Evolutionary conservation across 1,140 invertebrate species (phyloP).

Genomic region (Helicorthomorpha holstii): DNA sequence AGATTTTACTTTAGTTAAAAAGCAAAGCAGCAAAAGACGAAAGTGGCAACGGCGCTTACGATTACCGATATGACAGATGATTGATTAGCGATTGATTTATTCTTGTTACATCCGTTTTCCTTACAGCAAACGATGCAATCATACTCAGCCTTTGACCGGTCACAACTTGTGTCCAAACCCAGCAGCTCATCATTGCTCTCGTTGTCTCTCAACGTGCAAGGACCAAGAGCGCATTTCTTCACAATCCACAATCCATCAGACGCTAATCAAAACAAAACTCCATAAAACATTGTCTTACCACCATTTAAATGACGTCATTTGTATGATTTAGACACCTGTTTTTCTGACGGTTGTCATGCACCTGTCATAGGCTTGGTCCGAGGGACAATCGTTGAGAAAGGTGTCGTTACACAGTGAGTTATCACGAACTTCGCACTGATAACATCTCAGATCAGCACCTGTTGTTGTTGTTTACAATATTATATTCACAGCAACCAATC

Average conservation of each 20-base stretch:
- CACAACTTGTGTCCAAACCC: conserved; percentile 27
- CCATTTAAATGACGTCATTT: neutral
- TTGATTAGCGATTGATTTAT: no score
- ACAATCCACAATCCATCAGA: conserved; percentile 25
- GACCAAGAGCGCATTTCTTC: conserved; percentile 32
- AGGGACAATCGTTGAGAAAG: conserved; percentile 25
- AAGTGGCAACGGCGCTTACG: no score
- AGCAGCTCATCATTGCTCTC: conserved; percentile 26
- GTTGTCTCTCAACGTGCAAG: conserved; percentile 29
- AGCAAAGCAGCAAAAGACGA: no score
- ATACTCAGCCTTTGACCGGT: conserved; percentile 20
- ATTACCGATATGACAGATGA: no score
- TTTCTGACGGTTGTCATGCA: conserved; percentile 32
- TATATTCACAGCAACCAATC: no score
- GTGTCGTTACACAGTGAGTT: conserved; percentile 24
- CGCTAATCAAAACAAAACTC: conserved; percentile 20
- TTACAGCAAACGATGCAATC: conserved; percentile 15
- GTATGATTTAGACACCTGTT: conserved; percentile 25
- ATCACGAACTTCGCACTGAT: conserved; percentile 29
- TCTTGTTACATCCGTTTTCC: conserved; percentile 18
- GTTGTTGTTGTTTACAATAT: conserved; percentile 9
- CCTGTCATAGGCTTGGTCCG: conserved; percentile 25
- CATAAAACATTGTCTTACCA: neutral
- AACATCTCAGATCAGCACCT: conserved; percentile 27
- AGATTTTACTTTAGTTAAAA: no score